Conservation (phyloP, 1,140 invertebrate species). For the Tribolium madens region DNA sequence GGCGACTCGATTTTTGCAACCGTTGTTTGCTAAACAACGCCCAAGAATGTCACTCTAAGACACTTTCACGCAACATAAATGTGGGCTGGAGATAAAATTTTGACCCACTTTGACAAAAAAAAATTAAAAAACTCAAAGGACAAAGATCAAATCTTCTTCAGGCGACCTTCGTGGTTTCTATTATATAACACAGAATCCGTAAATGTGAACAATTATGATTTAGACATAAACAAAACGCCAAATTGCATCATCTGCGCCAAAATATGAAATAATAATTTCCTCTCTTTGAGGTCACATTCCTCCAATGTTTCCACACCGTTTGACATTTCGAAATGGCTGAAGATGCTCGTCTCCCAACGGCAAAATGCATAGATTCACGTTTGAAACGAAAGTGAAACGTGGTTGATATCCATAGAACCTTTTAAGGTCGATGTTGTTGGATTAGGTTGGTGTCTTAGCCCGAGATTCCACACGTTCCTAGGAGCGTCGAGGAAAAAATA, state of each 20-base stretch:
- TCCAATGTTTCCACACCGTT: slow-evolving; percentile 9
- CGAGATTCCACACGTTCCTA: background rate
- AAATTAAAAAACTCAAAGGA: background rate
- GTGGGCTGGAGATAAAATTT: slow-evolving; percentile 1
- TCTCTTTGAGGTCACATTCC: slow-evolving; percentile 6
- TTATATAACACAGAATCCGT: background rate
- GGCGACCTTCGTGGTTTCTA: slow-evolving; percentile 1
- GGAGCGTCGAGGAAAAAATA: too few relatives aligned
- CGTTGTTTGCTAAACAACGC: background rate
- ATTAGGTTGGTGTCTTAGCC: background rate
- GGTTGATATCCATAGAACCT: background rate
- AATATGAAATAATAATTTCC: slow-evolving; percentile 15
- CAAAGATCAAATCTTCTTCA: slow-evolving; percentile 32
- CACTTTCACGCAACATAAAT: slow-evolving; percentile 27
- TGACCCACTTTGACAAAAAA: background rate
- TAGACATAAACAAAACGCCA: background rate
- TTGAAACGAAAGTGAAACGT: slow-evolving; percentile 35
- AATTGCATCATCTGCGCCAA: slow-evolving; percentile 5
- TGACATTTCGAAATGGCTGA: slow-evolving; percentile 8
- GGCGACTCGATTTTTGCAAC: background rate
- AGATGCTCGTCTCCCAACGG: background rate
- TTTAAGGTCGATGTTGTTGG: slow-evolving; percentile 22
- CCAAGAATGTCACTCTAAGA: slow-evolving; percentile 21
- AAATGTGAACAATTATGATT: slow-evolving; percentile 5
- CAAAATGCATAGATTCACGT: slow-evolving; percentile 27